Evolutionary conservation across 1,140 invertebrate genomes (phyloP).

Genomic region (Kradibia gibbosae): DNA sequence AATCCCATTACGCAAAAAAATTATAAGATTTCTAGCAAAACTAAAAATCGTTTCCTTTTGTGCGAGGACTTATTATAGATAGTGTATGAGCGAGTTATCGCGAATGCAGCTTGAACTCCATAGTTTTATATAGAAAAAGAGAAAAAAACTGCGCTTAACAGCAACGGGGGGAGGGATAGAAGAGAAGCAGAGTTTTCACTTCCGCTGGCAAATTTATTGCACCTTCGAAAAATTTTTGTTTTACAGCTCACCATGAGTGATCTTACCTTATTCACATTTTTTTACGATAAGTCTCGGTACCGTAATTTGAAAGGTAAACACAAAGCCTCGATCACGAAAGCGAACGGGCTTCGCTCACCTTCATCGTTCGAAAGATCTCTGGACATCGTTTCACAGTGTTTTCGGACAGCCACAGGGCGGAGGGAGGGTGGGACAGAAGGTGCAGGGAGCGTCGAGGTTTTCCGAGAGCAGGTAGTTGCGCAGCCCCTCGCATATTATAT

Average conservation of each 20-base stretch:
- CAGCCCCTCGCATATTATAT: constrained; percentile 40
- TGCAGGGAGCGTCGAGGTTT: not conserved
- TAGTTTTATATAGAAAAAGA: not conserved
- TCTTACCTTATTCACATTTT: not conserved
- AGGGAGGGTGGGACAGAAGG: too few species aligned
- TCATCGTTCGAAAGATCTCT: not conserved
- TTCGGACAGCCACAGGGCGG: not conserved
- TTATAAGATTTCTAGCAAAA: constrained; percentile 64
- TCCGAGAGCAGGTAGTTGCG: constrained; percentile 20
- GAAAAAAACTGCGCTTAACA: not conserved
- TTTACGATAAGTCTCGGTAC: not conserved
- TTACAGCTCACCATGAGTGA: not conserved
- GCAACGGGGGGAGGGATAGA: not conserved
- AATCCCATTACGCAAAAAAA: constrained; percentile 65
- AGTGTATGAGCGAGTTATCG: constrained; percentile 43
- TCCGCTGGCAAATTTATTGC: constrained; percentile 5
- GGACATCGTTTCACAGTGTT: not conserved
- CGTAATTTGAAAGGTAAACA: constrained; percentile 40
- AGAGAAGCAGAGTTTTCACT: not conserved
- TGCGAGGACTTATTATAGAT: constrained; percentile 52
- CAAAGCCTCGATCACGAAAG: not conserved
- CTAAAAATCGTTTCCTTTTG: constrained; percentile 58
- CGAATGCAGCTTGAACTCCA: constrained; percentile 6
- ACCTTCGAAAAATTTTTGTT: not conserved
- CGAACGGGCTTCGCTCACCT: not conserved